A percentile compares a stretch with the other conserved stretches of the same genome.
phyloP scores from a whole-genome alignment of 2,797 vertebrate species.

The Alcedo atthis region DNA sequence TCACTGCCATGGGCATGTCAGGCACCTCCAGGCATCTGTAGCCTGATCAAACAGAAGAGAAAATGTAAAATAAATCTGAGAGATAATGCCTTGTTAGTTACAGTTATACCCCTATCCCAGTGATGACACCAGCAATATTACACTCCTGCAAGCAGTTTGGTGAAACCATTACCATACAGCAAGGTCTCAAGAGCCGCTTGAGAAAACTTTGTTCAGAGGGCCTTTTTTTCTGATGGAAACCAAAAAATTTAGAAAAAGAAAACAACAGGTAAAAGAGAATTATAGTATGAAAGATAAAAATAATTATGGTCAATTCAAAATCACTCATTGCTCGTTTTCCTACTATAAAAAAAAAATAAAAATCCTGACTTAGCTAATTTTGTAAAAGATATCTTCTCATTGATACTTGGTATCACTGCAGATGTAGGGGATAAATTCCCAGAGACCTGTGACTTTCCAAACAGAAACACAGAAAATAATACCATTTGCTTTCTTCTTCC shows the following conservation, averaged over 20 bases:
- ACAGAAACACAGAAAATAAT: not conserved
- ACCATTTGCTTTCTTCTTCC: not conserved
- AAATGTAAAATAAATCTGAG: not conserved
- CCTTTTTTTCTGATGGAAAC: not conserved
- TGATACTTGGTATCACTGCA: not conserved
- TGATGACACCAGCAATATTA: not conserved
- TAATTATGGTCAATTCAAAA: not conserved
- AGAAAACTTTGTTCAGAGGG: not conserved
- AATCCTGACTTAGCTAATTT: not conserved
- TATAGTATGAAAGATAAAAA: not conserved
- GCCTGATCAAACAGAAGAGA: not conserved
- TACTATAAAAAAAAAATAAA: not conserved
- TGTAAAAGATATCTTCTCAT: not conserved
- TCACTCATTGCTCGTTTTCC: not conserved
- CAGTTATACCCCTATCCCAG: not conserved
- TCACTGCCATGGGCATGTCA: not conserved
- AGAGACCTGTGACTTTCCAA: not conserved
- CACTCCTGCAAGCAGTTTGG: not conserved
- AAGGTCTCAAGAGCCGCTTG: not conserved
- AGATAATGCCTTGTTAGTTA: not conserved
- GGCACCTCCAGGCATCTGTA: not conserved
- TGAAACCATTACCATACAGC: not conserved
- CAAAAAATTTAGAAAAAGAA: not conserved
- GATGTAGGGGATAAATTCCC: not conserved
- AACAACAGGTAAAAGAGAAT: not conserved